Evolutionary conservation across 2,888 invertebrate species (phyloP), one percentile per base, ranked within the genome.

Genomic region (Brachypalpus laphriformis): DNA sequence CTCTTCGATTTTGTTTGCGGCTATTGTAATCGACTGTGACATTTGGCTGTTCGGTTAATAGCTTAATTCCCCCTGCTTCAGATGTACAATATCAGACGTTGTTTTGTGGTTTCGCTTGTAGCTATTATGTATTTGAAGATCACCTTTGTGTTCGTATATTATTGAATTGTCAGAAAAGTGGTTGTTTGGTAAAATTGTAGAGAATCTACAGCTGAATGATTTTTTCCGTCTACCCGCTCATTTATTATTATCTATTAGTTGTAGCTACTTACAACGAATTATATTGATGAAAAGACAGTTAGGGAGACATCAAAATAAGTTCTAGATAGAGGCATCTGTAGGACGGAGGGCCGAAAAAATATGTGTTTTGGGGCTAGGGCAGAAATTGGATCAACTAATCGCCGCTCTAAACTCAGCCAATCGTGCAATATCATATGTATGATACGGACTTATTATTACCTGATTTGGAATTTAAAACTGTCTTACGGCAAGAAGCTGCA

Each of bases 11-110:
- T 57, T 63, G 74, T 68, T 68, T 80, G 72, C 18, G 63, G 80
- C 75, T 45, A 65, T 85, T 85, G 74, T 80, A 70, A 66, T 81
- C 25, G 59, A 68, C 14, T 70, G 70, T 75, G 80, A 70, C 70
- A 80, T 70, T 76, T 61, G 75, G 56, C 40, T 59, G 49, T 59
- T 71, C 9, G 47, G 56, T 34, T 71, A 57, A 57, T 71, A 49
- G 31, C 56, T 20, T 42, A 9, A n/a, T 65, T 75, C 25, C 56
- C 56, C 45, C 42, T 56, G 9, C 8, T 25, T 57, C 18, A 65
- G 37, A 54, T 45, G 20, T 16, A 3, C 20, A 25, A 40, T 45
- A 34, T 18, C 18, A 7, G 22, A 2, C n/a, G 3, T 37, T 47
- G 3, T 65, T 76, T 42, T 77, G 77, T 22, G 77, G 77, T 77